Evolutionary conservation across 2,113 vertebrate species (phyloP), one percentile per base, ranked within the genome.

Genomic region (Boulengeromyrus knoepffleri): DNA sequence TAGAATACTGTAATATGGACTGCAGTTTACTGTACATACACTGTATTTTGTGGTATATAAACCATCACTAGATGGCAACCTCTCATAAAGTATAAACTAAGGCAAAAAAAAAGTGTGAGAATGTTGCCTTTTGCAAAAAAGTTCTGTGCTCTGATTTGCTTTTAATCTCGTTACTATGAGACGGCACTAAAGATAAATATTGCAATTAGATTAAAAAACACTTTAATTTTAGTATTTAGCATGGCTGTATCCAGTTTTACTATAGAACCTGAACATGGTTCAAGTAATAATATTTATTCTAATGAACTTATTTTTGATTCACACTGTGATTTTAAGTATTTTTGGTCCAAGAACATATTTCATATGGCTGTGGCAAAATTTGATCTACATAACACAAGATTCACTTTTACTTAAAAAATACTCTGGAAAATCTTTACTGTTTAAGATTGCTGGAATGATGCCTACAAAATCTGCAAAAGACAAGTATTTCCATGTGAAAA

Each of bases 11-110:
- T 77, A 19, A 77, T 39, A 36, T 77, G 12, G 70, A 19, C 70
- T 39, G 12, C 13, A 77, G 31, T 77, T 39, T 77, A 39, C 36
- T 36, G 70, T 36, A 77, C 1, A 36, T 36, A 77, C 1, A 36
- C 31, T 36, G 70, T 80, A 19, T 36, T 8, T 80, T 19, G n/a
- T 42, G 74, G 27, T 19, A 42, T 42, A 8, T 15, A 27, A 53
- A 53, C 49, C 47, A 52, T 31, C 87, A 88, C 39, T 88, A 88
- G 87, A 88, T 52, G 87, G 87, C 87, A 31, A 13, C 52, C 53
- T 88, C 87, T 83, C 62, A 70, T 70, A 31, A 70, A 31, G 27
- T 70, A 70, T 31, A 70, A 70, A 13, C n/a, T 70, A 70, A 31
- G 62, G 10, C 62, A 31, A 31, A 70, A 70, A n/a, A 31, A 31